Base-by-base conservation (phyloP, 2,113 vertebrate species). In the Oreochromis spilurus region DNA sequence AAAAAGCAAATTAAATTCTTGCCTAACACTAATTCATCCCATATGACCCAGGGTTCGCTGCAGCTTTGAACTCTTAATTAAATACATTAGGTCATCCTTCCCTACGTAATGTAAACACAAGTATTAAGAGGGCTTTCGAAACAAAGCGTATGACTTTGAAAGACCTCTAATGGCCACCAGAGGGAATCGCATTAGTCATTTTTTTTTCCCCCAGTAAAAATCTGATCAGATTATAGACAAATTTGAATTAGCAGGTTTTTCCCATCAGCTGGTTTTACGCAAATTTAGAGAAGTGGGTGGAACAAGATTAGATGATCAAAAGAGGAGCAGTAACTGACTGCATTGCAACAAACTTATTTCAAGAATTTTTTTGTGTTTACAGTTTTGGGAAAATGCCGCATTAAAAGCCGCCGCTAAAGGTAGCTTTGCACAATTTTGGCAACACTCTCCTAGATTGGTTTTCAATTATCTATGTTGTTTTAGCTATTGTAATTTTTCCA, bases 51-150 rank as follows among this genome's bases (percentile, higher is more conserved):
- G 78, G 75, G 31, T 57, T 79, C 58, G 85, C 80, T 8, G 77
- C 14, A 58, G 52, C 89, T 87, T 82, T 89, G 83, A 91, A 88
- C 50, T 72, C 24, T 79, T 82, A 82, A 89, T 88, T 79, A 84
- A 85, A 89, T 79, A 82, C 55, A 89, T 94, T 82, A 93, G 89
- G 78, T 95, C 93, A 92, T 94, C 84, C 21, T 75, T 36, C 14
- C 34, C 24, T 50, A 58, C 13, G 77, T 89, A 84, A 86, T 84
- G 43, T 90, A 89, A 93, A 91, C 88, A 84, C 2, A 1, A 78
- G 67, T 85, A 85, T 89, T 93, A 79, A 78, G 85, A 55, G 17
- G 11, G 17, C 36, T 83, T 90, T 87, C 82, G 26, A 48, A 36
- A 86, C 60, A 65, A 67, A 75, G 21, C 10, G 4, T 60, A 3